These are phyloP conservation scores for Caenorhabditis wallacei DNA, from an alignment of 2,888 invertebrate genomes.

Conservation along the genomic window DNA sequence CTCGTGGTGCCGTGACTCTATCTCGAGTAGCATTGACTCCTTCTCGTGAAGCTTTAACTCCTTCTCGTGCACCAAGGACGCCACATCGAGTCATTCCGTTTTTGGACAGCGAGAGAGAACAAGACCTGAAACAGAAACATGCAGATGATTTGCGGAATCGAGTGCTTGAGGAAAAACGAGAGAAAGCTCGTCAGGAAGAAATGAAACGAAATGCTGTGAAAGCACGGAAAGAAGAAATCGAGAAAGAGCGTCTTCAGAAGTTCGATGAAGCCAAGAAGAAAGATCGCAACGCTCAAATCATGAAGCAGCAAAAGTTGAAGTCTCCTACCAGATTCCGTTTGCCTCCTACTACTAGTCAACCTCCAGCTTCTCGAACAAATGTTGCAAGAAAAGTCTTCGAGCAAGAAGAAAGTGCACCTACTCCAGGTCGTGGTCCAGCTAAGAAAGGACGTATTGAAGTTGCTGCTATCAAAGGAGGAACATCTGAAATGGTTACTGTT, in stretches of 20 bases:
- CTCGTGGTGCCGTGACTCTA: too few relatives aligned
- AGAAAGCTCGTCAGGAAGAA: slow-evolving; percentile 24
- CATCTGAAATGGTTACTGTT: slow-evolving; percentile 4
- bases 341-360: too few relatives aligned
- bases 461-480: background rate
- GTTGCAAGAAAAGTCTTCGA: slow-evolving; percentile 11
- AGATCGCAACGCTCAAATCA: slow-evolving; percentile 22
- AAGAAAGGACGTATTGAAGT: slow-evolving; percentile 37
- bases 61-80: background rate
- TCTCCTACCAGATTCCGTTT: slow-evolving; percentile 30
- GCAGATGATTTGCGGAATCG: slow-evolving; percentile 31
- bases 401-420: background rate
- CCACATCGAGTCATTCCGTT: slow-evolving; percentile 5
- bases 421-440: slow-evolving; percentile 49
- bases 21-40: too few relatives aligned
- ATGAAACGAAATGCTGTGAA: slow-evolving; percentile 26
- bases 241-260: slow-evolving; percentile 19
- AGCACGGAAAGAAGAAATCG: slow-evolving; percentile 43
- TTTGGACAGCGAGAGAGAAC: background rate
- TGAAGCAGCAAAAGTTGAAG: slow-evolving; percentile 5
- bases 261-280: slow-evolving; percentile 35
- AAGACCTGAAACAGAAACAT: slow-evolving; percentile 33
- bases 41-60: background rate
- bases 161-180: slow-evolving; percentile 30
- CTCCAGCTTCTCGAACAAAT: too few relatives aligned